Base-by-base conservation (phyloP, 2,888 invertebrate species). In the Amphiduros pacificus region DNA sequence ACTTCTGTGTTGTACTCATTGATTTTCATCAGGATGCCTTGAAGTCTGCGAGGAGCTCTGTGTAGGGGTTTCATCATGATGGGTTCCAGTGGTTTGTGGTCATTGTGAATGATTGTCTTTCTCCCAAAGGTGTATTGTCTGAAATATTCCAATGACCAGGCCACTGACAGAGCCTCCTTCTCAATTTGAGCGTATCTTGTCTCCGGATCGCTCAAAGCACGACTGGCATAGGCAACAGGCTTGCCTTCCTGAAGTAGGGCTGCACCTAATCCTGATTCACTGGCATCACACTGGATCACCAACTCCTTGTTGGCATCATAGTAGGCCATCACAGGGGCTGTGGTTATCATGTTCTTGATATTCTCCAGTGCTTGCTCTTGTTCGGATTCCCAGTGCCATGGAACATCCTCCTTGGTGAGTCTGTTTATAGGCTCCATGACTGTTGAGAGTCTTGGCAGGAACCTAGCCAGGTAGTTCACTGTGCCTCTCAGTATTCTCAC, bases 401-500 rank as follows among this genome's bases (percentile, higher is more conserved):
- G 17, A 5, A 26, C n/a, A 26, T 49, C 56, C 2, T 44, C 26
- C 28, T 20, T 4, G 9, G 58, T 55, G 0, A 68, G 56, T 17
- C 65, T 60, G 1, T 54, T 50, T 2, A 70, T 53, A 3, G 66
- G 68, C 6, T 63, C 32, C 3, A 53, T 28, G 0, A 63, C 49
- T 1, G 58, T 54, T 9, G 65, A 53, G 0, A 69, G 58, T n/a
- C 60, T 61, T 5, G 66, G 66, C 2, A 68, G 22, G 53, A 61
- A 64, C 31, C 55, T 60, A 2, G 60, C 28, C 0, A 65, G 50
- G 26, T 61, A 66, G 24, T 61, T 61, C 5, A 66, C 49, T 28
- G 68, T 60, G 14, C 71, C 69, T 6, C 68, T 60, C 27, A 67
- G 64, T 14, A 69, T 17, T 11, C 61, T 28, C 3, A 71, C 44